Evolutionary conservation across 1,140 invertebrate species (phyloP), one percentile per base, ranked within the genome.

Genomic region (Cotesia glomerata): DNA sequence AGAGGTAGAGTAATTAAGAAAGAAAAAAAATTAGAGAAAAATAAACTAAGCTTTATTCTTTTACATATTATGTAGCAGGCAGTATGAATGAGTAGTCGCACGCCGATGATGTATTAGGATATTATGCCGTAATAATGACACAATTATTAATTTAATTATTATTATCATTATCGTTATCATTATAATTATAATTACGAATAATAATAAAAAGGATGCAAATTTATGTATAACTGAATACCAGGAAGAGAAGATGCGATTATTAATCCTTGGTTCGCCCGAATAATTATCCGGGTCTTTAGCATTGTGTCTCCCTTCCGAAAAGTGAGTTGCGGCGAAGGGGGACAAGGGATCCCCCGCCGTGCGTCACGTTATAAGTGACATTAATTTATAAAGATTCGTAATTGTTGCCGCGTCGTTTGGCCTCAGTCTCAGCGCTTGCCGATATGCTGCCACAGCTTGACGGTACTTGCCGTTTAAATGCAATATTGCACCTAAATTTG

Each of bases 401-500:
- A 95, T 88, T 16, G 96, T 97, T 32, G 95, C 95, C 26, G 90
- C 89, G 85, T 98, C 95, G 67, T 93, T 92, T 0, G 96, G 96
- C 78, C 95, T 92, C 4, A 98, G 86, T 72, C 91, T 87, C 52
- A 98, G 87, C 0, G 96, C 96, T 78, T 92, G 90, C 70, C 93
- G 87, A 84, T 98, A 98, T 65, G 93, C 93, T 5, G 89, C 85
- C 32, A 95, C 94, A 0, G 97, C 97, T 81, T 97, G 94, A 13
- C 88, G 86, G 71, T 95, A 93, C 87, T 97, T 96, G 8, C 95
- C 95, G 83, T 97, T 96, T 61, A 97, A 87, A 86, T 98, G 96
- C 26, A 97, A 88, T 81, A 98, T 98, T 54, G 96, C 96, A 14
- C 96, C 97, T 39, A 98, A 87, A 85, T 98, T 98, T 79, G 96